phyloP scores from a whole-genome alignment of 2,888 invertebrate species.

The Pogonocherus hispidulus region DNA sequence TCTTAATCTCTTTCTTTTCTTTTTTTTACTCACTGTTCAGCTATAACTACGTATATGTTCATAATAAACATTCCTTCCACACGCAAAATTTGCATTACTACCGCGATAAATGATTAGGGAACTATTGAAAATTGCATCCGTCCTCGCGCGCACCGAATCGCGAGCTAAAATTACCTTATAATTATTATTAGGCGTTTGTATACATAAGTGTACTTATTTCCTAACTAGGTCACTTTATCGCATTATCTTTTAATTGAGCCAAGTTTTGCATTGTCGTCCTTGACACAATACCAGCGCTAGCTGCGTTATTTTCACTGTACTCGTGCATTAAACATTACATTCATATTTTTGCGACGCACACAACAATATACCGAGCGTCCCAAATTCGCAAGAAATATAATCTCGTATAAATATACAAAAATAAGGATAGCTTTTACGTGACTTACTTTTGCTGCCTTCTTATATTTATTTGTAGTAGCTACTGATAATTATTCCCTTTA shows the following conservation, averaged over 20 bases:
- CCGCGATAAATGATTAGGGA: constrained; percentile 16
- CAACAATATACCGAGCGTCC: neutral
- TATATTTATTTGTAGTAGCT: no score
- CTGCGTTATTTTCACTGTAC: constrained; percentile 38
- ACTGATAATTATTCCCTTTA: no score
- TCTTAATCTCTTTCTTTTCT: no score
- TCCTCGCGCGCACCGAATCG: constrained; percentile 39
- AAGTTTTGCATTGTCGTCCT: constrained; percentile 54
- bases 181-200: constrained; percentile 46
- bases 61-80: constrained; percentile 1
- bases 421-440: no score
- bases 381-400: neutral
- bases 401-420: no score
- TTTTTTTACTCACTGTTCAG: no score
- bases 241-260: constrained; percentile 56
- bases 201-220: constrained; percentile 48
- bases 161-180: constrained; percentile 41
- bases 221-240: constrained; percentile 56
- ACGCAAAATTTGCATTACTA: constrained; percentile 24
- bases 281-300: constrained; percentile 49
- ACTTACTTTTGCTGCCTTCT: no score
- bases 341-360: constrained; percentile 15
- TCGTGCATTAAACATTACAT: constrained; percentile 34
- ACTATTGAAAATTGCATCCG: constrained; percentile 17
- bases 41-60: no score